Conservation (phyloP, 2,888 invertebrate genomes). For the Drosophila macrospina region DNA sequence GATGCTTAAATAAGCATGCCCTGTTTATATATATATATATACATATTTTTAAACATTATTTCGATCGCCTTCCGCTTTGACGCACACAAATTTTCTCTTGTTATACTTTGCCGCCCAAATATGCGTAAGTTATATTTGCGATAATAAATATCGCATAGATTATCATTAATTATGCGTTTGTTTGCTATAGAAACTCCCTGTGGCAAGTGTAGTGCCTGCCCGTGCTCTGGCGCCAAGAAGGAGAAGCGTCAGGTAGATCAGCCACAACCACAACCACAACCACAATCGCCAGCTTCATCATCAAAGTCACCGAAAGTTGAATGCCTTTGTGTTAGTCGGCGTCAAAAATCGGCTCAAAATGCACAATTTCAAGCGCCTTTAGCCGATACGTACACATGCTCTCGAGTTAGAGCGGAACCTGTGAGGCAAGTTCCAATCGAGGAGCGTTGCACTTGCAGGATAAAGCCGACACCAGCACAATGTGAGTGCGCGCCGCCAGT, state of each 20-base stretch:
- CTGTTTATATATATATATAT: not conserved
- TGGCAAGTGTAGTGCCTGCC: slow-evolving; percentile 60
- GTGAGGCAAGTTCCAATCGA: slow-evolving; percentile 2
- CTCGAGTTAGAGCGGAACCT: slow-evolving; percentile 1
- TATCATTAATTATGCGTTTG: not conserved
- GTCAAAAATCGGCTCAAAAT: not conserved
- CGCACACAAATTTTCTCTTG: slow-evolving; percentile 11
- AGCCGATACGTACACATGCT: slow-evolving; percentile 57
- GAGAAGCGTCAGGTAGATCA: slow-evolving; percentile 8
- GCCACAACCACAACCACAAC: slow-evolving; percentile 5
- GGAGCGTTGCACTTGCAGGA: slow-evolving; percentile 38
- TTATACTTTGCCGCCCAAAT: slow-evolving; percentile 30
- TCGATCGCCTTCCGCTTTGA: slow-evolving; percentile 5
- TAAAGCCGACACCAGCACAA: slow-evolving; percentile 2
- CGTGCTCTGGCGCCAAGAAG: slow-evolving; percentile 39
- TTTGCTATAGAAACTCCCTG: slow-evolving; percentile 47
- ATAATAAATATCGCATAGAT: too few relatives aligned
- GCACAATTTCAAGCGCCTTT: slow-evolving; percentile 24
- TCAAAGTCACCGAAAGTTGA: slow-evolving; percentile 30
- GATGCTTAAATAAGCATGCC: not conserved
- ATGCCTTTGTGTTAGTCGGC: slow-evolving; percentile 44
- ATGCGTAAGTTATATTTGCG: slow-evolving; percentile 45
- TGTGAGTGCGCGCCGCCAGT: slow-evolving; percentile 52
- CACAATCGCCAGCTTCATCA: slow-evolving; percentile 3
- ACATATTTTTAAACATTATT: not conserved